Evolutionary conservation across 1,140 invertebrate species (phyloP), one percentile per base, ranked within the genome.

Genomic region (Cepaea nemoralis): DNA sequence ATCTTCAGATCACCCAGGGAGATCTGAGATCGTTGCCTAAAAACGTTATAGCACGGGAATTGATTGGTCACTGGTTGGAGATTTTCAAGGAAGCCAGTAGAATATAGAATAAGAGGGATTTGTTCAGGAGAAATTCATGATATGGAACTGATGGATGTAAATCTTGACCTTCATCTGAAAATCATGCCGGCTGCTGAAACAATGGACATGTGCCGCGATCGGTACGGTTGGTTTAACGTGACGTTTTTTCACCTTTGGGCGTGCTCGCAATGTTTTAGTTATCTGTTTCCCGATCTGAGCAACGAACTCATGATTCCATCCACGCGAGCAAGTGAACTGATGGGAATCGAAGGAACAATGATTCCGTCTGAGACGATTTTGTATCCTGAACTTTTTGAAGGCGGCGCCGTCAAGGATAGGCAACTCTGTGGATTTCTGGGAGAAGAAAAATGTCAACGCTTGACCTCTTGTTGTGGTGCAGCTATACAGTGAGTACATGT

Each of bases 381-480:
- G 37, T 59, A 50, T 0, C 42, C 70, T 16, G 83, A 83, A 16
- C 69, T 83, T 22, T 59, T 76, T 8, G 45, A 85, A 1, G 37
- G 35, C 8, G 77, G 85, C 12, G 70, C 85, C 66, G 73, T 87
- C n/a, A 76, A 80, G 22, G 83, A 85, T 70, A 33, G n/a, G 12
- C 73, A 45, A 5, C 66, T 87, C 0, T 87, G 86, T 59, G 19
- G 24, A 10, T 76, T 81, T 31, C 67, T 87, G 40, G 79, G 67
- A 19, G 55, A 66, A 19, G 75, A 76, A 12, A 70, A 84, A 12
- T 87, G 86, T 74, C 59, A 71, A 37, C 40, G 83, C 31, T 86
- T 85, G 85, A 84, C 63, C 0, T n/a, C 59, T 24, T 87, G 86
- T 76, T 87, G 86, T 75, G 19, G 71, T 0, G 82, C 82, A 0